A percentile compares a stretch with the other conserved stretches of the same genome.
phyloP scores from a whole-genome alignment of 2,113 vertebrate genomes.

The Sturnus vulgaris region DNA sequence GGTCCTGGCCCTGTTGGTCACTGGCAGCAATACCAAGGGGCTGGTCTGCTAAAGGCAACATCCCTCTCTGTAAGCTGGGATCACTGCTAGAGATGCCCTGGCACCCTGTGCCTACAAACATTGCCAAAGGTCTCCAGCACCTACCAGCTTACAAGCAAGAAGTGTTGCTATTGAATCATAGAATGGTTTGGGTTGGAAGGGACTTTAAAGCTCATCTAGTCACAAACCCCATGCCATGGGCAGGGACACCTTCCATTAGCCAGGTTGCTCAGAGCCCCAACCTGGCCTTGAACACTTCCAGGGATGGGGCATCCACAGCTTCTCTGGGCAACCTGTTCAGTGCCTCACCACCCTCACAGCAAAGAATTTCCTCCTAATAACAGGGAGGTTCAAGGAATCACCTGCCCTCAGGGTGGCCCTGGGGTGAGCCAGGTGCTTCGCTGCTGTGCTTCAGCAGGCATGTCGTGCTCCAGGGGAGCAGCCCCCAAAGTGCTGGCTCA shows the following conservation, averaged over 20 bases:
- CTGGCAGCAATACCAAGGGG: neutral
- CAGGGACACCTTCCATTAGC: neutral
- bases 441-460: fast-evolving
- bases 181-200: neutral
- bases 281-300: neutral
- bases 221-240: neutral
- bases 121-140: fast-evolving
- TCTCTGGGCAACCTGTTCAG: neutral
- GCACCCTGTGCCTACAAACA: neutral
- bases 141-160: neutral
- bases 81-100: neutral
- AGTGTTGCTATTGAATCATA: fast-evolving
- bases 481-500: fast-evolving
- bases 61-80: neutral
- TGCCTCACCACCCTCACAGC: neutral
- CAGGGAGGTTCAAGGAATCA: neutral
- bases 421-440: neutral
- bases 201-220: neutral
- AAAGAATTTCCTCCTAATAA: neutral
- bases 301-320: neutral
- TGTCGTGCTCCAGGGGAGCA: fast-evolving
- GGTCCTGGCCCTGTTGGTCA: neutral
- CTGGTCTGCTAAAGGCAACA: neutral
- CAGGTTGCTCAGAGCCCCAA: neutral
- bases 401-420: neutral